Evolutionary conservation across 2,888 invertebrate genomes (phyloP), one percentile per base, ranked within the genome.

Genomic region (Diploptera punctata): DNA sequence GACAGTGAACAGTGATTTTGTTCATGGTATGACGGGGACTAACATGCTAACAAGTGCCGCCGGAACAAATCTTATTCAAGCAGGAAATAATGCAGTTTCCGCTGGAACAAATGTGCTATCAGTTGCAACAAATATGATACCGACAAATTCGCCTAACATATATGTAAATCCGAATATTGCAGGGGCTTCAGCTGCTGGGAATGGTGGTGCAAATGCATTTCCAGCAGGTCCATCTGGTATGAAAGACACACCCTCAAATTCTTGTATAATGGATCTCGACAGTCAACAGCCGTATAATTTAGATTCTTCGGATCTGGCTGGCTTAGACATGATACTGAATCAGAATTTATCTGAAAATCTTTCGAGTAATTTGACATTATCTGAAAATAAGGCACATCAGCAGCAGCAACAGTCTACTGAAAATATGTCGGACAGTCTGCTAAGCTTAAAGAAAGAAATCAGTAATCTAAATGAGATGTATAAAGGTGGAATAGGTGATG

Each of bases 401-500:
- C 77, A 77, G 31, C 61, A 73, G 24, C 73, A 43, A 18, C 77
- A 33, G 49, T 24, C 29, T n/a, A n/a, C 68, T 16, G 79, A 80
- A 68, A 86, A 83, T 77, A 86, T 86, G 85, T 84, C 85, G 2
- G 87, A 88, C 75, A 87, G 87, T 79, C 84, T 87, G 74, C 86
- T 86, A n/a, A 82, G 84, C 76, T 78, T 87, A 67, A 83, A 85
- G 1, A 84, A 84, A 72, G 84, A 84, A 52, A 68, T 76, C 19
- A 33, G 70, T 19, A 68, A 33, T 26, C 65, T 74, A 24, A 74
- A 74, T 33, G 70, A 68, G 19, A 24, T 71, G 68, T 68, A 62
- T 33, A 65, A 47, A 21, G 44, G 29, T 3, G 38, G 26, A 21
- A 16, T 24, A 21, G 24, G 24, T 19, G 26, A 16, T 0, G 24